These are phyloP conservation scores for Embidobia sp. DNA, from an alignment of 2,888 invertebrate genomes.

Conservation along the genomic window DNA sequence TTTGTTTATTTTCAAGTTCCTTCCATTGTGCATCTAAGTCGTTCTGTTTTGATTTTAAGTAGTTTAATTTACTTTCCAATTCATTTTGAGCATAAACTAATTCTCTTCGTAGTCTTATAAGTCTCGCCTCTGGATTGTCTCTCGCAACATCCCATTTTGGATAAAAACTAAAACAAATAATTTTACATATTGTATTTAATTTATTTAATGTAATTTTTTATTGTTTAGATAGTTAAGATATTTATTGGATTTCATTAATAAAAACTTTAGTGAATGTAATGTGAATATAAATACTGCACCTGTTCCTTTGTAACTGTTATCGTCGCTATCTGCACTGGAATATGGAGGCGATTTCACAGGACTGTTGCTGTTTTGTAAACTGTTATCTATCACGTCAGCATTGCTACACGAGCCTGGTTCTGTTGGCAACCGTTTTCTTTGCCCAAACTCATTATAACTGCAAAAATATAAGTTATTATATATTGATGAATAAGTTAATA, in stretches of 20 bases:
- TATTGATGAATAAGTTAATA: conserved; percentile 6
- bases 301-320: conserved; percentile 82
- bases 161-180: conserved; percentile 78
- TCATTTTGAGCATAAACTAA: conserved; percentile 83
- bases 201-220: no score
- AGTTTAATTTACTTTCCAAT: conserved; percentile 81
- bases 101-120: conserved; percentile 83
- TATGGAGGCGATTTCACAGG: conserved; percentile 85
- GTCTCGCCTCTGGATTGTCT: conserved; percentile 83
- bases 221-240: no score
- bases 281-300: conserved; percentile 62
- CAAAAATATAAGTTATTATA: conserved; percentile 8
- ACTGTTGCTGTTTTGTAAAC: conserved; percentile 80
- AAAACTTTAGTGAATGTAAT: conserved; percentile 80
- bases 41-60: conserved; percentile 80
- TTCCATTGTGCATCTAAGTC: conserved; percentile 84
- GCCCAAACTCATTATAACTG: conserved; percentile 68
- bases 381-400: conserved; percentile 75
- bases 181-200: no score
- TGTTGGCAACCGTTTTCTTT: conserved; percentile 84
- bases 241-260: no score
- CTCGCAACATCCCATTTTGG: conserved; percentile 86
- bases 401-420: conserved; percentile 84
- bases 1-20: conserved; percentile 83
- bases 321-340: conserved; percentile 82